Conservation (phyloP, 1,140 invertebrate species). For the Ceratina calcarata region DNA sequence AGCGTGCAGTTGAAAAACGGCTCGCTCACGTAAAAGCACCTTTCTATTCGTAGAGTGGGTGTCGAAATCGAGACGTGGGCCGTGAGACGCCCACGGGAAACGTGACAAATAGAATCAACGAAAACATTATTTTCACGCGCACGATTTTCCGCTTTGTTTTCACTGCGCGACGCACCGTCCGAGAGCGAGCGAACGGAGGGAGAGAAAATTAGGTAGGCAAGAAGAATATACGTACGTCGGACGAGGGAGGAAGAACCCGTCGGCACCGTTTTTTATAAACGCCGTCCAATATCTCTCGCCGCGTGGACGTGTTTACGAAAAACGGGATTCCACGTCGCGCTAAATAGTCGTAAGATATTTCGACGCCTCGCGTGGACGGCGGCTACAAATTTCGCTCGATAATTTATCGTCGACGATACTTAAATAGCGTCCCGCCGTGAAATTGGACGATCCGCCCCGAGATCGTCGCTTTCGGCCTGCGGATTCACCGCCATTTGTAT, state of each 20-base stretch:
- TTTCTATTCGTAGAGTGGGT: conserved; percentile 63
- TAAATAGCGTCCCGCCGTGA: conserved; percentile 44
- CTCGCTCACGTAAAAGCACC: conserved; percentile 13
- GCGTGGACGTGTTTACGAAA: conserved; percentile 44
- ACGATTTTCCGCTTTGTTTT: conserved; percentile 33
- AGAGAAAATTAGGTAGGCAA: not conserved
- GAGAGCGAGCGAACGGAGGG: not conserved
- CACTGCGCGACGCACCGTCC: too few species aligned
- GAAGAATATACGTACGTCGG: not conserved
- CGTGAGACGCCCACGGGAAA: conserved; percentile 47
- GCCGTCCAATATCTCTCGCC: conserved; percentile 10
- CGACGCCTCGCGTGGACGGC: conserved; percentile 16
- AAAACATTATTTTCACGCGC: conserved; percentile 54
- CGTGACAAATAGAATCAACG: conserved; percentile 58
- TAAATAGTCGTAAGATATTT: conserved; percentile 54
- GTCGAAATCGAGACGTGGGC: conserved; percentile 46
- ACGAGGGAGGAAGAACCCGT: not conserved
- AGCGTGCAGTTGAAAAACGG: not conserved
- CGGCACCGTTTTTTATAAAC: conserved; percentile 17
- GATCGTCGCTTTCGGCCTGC: conserved; percentile 1
- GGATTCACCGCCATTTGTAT: conserved; percentile 4
- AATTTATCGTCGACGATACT: conserved; percentile 38
- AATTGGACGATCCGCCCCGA: conserved; percentile 22
- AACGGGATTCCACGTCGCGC: conserved; percentile 43
- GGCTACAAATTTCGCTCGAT: conserved; percentile 38